Evolutionary conservation across 1,140 invertebrate species (phyloP).

Genomic region (Anastrepha obliqua): DNA sequence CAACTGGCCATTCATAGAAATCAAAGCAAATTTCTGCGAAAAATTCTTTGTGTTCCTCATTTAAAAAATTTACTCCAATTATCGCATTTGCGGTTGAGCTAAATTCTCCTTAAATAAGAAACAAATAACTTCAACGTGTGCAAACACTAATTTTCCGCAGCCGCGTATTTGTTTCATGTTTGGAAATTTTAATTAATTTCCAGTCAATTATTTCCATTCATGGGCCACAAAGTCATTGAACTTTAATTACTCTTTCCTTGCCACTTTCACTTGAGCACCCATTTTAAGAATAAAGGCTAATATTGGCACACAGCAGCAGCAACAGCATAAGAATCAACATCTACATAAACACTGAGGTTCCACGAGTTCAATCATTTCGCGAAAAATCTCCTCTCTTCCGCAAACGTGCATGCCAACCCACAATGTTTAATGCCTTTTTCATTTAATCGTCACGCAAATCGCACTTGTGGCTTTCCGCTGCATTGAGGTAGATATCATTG

Average conservation of each 20-base stretch:
- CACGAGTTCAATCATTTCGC: not conserved
- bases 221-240: slow-evolving; percentile 1
- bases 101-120: not conserved
- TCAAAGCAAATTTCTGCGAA: too few relatives aligned
- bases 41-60: too few relatives aligned
- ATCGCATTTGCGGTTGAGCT: too few relatives aligned
- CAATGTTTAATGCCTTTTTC: not conserved
- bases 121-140: not conserved
- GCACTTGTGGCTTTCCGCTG: not conserved
- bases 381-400: not conserved
- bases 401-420: not conserved
- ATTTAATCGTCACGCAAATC: not conserved
- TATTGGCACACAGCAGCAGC: slow-evolving; percentile 12
- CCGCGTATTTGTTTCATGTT: not conserved
- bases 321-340: slow-evolving; percentile 5
- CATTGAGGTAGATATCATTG: not conserved
- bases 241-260: not conserved
- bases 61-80: too few relatives aligned
- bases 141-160: not conserved
- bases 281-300: not conserved
- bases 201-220: not conserved
- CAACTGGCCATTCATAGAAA: too few relatives aligned
- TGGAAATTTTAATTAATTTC: slow-evolving; percentile 15
- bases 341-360: not conserved
- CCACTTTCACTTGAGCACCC: not conserved